Base-by-base conservation (phyloP, 1,140 invertebrate species). In the Leptopilina clavipes region DNA sequence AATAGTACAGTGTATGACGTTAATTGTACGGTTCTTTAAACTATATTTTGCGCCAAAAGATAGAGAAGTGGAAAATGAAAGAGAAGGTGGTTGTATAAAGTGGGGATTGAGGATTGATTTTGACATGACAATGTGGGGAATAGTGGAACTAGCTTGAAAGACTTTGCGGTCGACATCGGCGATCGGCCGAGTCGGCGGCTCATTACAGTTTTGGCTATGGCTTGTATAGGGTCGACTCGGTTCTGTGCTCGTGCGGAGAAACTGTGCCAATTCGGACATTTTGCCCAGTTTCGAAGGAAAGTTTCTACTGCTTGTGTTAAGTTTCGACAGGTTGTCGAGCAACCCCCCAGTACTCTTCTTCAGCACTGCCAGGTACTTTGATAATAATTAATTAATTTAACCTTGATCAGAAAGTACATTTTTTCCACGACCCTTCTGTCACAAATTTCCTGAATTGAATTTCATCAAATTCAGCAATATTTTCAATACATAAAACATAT, bases 221-320 rank as follows among this genome's bases (percentile, higher is more conserved):
- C 93, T 92, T 94, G 93, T 93, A 92, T 94, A 93, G 93, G 93
- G 91, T 93, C 93, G 89, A 93, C 93, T 92, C 93, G 93, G 92
- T 92, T 94, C 91, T 94, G 93, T 94, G 93, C 92, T 92, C 93
- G 93, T 91, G 93, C 93, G 90, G 93, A 94, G 91, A 94, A 94
- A 93, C 91, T 94, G 93, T 94, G 93, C 92, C 93, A 94, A 92
- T 93, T 93, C 84, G 92, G 93, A 92, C 92, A 93, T 75, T 78
- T 82, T 73, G 79, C 76, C 74, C 82, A 83, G 72, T 79, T 81
- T 73, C 82, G 82, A 45, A 79, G 79, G 76, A 83, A 83, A 80
- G 72, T 81, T 75, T 77, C 79, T 5, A 74, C 81, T 44, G 73
- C 79, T 54, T 78, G 82, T 73, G 79, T 81, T 59, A 80, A 77